A percentile compares a stretch with the other conserved stretches of the same genome.
These are phyloP conservation scores for Coronaproctus castanopsis DNA, from an alignment of 2,888 invertebrate genomes.

Conservation along the genomic window DNA sequence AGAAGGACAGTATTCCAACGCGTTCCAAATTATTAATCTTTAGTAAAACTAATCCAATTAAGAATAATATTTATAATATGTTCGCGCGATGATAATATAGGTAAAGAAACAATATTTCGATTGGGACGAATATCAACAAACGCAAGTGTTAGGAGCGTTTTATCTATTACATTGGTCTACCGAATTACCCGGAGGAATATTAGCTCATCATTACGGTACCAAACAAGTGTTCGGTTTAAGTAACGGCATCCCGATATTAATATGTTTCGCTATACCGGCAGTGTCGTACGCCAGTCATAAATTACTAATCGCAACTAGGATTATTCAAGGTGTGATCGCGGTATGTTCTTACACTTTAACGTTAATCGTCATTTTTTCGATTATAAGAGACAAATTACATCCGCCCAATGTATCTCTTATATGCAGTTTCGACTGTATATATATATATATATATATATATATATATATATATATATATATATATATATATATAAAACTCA, in stretches of 20 bases:
- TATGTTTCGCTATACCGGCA: conserved; percentile 44
- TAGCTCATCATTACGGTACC: conserved; percentile 47
- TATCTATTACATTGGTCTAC: conserved; percentile 51
- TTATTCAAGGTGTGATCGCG: conserved; percentile 45
- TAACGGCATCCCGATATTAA: conserved; percentile 38
- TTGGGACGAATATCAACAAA: conserved; percentile 46
- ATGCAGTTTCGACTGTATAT: background rate
- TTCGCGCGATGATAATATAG: too few species aligned
- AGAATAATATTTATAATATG: too few species aligned
- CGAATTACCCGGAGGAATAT: conserved; percentile 49
- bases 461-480: too few species aligned
- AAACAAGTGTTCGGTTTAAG: conserved; percentile 47
- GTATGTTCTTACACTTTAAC: too few species aligned
- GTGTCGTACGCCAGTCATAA: conserved; percentile 36
- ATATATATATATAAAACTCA: too few species aligned
- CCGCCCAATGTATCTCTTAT: background rate
- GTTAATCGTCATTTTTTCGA: too few species aligned
- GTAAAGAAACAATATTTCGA: too few species aligned
- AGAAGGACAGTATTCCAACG: too few species aligned
- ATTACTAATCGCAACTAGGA: conserved; percentile 36
- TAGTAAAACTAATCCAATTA: too few species aligned
- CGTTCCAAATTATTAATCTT: too few species aligned
- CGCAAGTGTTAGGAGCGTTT: conserved; percentile 41
- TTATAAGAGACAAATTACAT: too few species aligned
- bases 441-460: too few species aligned